Percentiles rank a stretch among this genome's conserved stretches.
These are phyloP conservation scores for Xyrichtys novacula DNA, from an alignment of 2,797 vertebrate species.

Conservation along the genomic window DNA sequence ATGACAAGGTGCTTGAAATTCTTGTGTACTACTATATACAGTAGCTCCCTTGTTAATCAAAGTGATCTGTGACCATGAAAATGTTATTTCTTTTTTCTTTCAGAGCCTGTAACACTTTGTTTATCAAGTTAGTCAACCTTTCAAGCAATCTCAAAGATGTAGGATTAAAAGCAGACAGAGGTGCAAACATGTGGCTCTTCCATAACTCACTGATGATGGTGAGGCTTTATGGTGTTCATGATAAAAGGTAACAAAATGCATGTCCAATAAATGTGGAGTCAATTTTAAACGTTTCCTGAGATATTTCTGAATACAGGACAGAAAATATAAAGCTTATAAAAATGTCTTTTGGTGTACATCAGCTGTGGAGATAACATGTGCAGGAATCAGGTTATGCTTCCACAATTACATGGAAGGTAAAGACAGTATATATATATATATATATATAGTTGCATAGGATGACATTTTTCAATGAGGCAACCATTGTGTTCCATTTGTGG, in stretches of 20 bases:
- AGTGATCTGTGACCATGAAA: neutral
- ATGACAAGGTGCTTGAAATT: neutral
- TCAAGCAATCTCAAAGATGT: too few relatives aligned
- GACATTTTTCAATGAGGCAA: too few relatives aligned
- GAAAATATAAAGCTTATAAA: neutral
- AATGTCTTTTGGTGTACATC: neutral
- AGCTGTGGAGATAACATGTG: neutral
- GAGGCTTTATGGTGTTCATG: neutral
- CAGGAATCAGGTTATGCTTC: neutral
- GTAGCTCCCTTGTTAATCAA: neutral
- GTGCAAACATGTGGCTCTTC: neutral
- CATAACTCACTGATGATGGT: neutral
- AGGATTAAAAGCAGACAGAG: neutral
- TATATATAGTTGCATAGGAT: neutral
- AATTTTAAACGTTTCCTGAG: neutral
- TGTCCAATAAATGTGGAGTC: neutral
- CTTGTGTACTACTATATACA: neutral
- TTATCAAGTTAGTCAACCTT: neutral
- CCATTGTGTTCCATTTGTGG: slow-evolving; percentile 15
- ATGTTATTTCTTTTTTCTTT: neutral
- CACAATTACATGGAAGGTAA: neutral
- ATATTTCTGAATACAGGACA: neutral
- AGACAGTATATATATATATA: slow-evolving; percentile 18
- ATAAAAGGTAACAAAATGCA: neutral
- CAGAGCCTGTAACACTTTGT: neutral